Evolutionary conservation across 2,888 invertebrate genomes (phyloP).

Genomic region (Hydrotaea cyrtoneurina): DNA sequence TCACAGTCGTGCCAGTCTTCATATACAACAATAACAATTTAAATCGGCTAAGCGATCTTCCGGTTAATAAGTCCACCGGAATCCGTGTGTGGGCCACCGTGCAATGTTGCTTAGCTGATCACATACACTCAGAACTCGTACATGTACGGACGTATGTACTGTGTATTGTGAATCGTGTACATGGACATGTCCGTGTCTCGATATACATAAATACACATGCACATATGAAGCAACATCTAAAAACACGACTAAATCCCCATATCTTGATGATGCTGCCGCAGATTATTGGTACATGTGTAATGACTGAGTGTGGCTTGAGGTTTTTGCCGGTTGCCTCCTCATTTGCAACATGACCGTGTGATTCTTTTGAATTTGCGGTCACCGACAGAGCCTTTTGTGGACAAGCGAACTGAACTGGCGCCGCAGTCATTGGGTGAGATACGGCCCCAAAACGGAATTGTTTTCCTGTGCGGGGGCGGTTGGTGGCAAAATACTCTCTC

Average conservation of each 20-base stretch:
- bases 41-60: too few species aligned
- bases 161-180: too few species aligned
- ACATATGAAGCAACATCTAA: slow-evolving; percentile 58
- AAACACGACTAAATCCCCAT: slow-evolving; percentile 57
- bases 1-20: too few species aligned
- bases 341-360: slow-evolving; percentile 31
- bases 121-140: too few species aligned
- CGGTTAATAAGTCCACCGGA: too few species aligned
- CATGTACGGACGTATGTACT: too few species aligned
- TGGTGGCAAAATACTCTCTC: neutral
- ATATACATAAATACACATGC: too few species aligned
- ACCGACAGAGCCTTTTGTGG: slow-evolving; percentile 59
- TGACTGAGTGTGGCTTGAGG: slow-evolving; percentile 12
- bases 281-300: slow-evolving; percentile 57
- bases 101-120: neutral
- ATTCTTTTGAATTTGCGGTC: slow-evolving; percentile 65
- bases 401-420: slow-evolving; percentile 57
- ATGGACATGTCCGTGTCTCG: too few species aligned
- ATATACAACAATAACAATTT: too few species aligned
- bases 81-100: too few species aligned
- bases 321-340: neutral
- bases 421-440: slow-evolving; percentile 61
- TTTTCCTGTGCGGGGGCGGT: neutral
- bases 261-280: slow-evolving; percentile 43
- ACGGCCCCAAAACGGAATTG: slow-evolving; percentile 55